A percentile compares a stretch with the other conserved stretches of the same genome.
phyloP scores from a whole-genome alignment of 1,140 invertebrate genomes.

The Tetramorium alpestre region DNA sequence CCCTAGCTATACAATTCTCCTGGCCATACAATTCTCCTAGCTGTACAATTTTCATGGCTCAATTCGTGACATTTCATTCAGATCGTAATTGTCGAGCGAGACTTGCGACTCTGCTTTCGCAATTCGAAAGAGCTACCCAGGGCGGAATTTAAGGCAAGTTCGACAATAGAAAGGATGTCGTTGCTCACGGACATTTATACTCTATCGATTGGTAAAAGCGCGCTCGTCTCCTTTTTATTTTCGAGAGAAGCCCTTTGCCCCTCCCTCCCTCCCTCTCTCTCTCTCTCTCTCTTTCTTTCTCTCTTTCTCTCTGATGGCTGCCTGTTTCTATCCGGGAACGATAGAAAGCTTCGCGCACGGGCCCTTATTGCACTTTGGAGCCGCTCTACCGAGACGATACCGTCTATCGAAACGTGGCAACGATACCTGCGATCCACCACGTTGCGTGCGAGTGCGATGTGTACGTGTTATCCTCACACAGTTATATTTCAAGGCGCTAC shows the following conservation, averaged over 20 bases:
- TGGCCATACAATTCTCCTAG: neutral
- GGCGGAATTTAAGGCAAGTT: slow-evolving; percentile 52
- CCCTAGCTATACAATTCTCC: too few relatives aligned
- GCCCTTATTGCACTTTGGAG: slow-evolving; percentile 64
- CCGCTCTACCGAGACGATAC: slow-evolving; percentile 43
- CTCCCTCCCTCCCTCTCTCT: too few relatives aligned
- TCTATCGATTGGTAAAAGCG: slow-evolving; percentile 48
- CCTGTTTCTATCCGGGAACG: slow-evolving; percentile 53
- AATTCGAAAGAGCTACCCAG: neutral
- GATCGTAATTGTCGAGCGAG: slow-evolving; percentile 15
- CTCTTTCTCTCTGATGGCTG: neutral
- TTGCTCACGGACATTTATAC: slow-evolving; percentile 58
- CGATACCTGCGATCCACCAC: slow-evolving; percentile 47
- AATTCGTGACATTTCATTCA: neutral
- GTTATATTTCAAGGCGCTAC: slow-evolving; percentile 29
- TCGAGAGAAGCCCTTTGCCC: neutral
- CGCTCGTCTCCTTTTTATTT: slow-evolving; percentile 41
- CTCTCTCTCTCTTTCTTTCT: too few relatives aligned
- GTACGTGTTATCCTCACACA: slow-evolving; percentile 25
- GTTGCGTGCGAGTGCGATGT: slow-evolving; percentile 11
- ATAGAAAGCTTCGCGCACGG: slow-evolving; percentile 57
- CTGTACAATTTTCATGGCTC: neutral
- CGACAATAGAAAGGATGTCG: slow-evolving; percentile 48
- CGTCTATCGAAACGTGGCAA: slow-evolving; percentile 43
- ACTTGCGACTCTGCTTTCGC: neutral